phyloP scores from a whole-genome alignment of 2,888 invertebrate species.

The Eristalis pertinax region DNA sequence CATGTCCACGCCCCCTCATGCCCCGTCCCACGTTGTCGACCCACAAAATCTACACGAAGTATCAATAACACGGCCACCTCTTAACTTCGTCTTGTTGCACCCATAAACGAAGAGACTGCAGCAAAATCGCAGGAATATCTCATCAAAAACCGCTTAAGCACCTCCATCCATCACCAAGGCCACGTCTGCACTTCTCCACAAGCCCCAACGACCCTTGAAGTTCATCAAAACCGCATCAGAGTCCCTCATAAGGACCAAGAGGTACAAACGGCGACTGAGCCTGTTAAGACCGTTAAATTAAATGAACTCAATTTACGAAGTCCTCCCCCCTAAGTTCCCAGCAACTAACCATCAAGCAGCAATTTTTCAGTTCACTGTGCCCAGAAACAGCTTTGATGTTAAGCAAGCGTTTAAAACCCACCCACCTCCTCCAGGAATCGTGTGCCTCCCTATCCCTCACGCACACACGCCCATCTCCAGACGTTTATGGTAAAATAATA shows the following conservation, averaged over 20 bases:
- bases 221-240: no score
- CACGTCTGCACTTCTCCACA: no score
- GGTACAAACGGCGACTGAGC: not conserved
- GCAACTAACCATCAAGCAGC: not conserved
- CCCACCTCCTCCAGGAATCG: not conserved
- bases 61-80: no score
- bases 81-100: no score
- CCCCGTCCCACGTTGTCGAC: no score
- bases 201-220: no score
- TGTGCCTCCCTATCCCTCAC: not conserved
- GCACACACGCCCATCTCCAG: not conserved
- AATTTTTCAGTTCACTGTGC: slow-evolving; percentile 10
- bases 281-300: not conserved
- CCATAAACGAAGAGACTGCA: no score
- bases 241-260: not conserved
- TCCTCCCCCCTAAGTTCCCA: not conserved
- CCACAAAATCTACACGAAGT: no score
- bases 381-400: slow-evolving; percentile 17
- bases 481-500: not conserved
- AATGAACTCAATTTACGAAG: not conserved
- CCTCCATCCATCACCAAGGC: no score
- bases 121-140: no score
- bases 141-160: no score
- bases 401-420: slow-evolving; percentile 3
- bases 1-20: no score